Percentiles rank a stretch among this genome's conserved stretches.
phyloP scores from a whole-genome alignment of 2,113 vertebrate genomes.

The Erpornis zantholeuca region DNA sequence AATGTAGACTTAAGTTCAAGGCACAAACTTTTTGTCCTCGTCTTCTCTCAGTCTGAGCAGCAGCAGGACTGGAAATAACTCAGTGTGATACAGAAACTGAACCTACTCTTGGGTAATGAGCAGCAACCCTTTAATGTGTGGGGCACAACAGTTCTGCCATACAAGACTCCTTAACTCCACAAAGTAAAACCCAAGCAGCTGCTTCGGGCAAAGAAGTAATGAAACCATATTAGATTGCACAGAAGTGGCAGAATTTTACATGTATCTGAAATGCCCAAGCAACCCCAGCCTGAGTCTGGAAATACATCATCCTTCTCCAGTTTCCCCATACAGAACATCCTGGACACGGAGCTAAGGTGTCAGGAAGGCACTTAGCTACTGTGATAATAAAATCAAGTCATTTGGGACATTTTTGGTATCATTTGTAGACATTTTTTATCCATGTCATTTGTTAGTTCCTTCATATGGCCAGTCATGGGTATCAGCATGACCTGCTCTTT shows the following conservation, averaged over 20 bases:
- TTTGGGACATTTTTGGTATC: background rate
- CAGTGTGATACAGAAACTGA: background rate
- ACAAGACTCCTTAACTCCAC: background rate
- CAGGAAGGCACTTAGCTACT: background rate
- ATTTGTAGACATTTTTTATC: background rate
- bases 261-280: background rate
- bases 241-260: background rate
- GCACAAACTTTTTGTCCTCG: background rate
- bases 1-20: background rate
- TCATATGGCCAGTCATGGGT: background rate
- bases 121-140: background rate
- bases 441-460: background rate
- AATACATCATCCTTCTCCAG: background rate
- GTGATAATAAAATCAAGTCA: background rate
- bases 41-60: background rate
- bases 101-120: background rate
- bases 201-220: background rate
- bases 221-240: background rate
- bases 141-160: background rate
- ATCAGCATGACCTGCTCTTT: fast-evolving
- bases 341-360: background rate
- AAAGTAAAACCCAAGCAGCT: background rate
- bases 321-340: background rate
- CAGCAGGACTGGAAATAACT: background rate
- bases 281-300: background rate